Evolutionary conservation across 2,797 vertebrate species (phyloP), one percentile per base, ranked within the genome.

Genomic region (Acanthurus tractus): DNA sequence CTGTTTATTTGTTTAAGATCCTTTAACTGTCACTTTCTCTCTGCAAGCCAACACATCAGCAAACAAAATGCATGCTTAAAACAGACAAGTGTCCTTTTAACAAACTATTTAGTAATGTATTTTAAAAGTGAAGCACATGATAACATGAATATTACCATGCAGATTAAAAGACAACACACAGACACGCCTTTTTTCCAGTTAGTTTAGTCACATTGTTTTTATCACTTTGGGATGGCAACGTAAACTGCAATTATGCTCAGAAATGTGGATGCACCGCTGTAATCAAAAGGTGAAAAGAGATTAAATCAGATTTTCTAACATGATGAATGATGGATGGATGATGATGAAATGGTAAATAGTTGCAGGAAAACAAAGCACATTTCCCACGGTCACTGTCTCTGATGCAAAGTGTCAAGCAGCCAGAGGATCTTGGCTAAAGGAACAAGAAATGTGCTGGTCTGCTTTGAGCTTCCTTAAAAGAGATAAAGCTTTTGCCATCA

Each of bases 281-380:
- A 22, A 64, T 52, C 36, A 7, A 36, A 63, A 15, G 34, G 20
- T 50, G 38, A 71, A 44, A 56, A 80, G 9, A n/a, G 17, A 56
- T 40, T 12, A 50, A 22, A 36, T 5, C 2, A 63, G 3, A 25
- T 5, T 11, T 13, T 55, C 4, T 15, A 2, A 2, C 15, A 22
- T 34, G 40, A 54, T 11, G 25, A 25, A 25, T 25, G 25, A 25
- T 25, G 25, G 25, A 25, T 25, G 25, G 0, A 34, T 2, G 44
- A 23, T 34, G 14, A 38, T 20, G 14, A 1, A 23, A 10, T 12
- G 17, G 44, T 8, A 25, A 46, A 56, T 14, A 36, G 17, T 8
- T 7, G 6, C 14, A 34, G 2, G 3, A 71, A 13, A 8, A 42
- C 6, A 52, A 29, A 34, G n/a, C 1, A 55, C 9, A 38, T 0